Percentiles rank a stretch among this genome's conserved stretches.
phyloP scores from a whole-genome alignment of 2,888 invertebrate genomes.

The Allolobophora icterica region DNA sequence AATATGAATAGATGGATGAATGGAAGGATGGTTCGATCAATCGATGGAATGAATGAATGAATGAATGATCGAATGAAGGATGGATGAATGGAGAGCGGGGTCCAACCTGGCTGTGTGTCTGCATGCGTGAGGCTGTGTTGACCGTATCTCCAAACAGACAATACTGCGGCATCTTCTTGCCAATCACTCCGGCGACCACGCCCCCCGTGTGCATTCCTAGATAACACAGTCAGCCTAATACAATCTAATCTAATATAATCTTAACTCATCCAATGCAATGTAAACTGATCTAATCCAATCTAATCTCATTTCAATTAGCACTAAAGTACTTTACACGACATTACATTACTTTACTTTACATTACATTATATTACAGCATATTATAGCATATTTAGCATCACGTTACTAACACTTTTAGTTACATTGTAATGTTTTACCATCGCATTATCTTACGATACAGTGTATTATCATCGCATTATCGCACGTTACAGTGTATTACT shows the following conservation, averaged over 20 bases:
- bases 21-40: neutral
- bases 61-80: neutral
- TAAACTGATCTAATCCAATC: neutral
- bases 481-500: no score
- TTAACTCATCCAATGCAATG: neutral
- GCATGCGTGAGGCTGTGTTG: slow-evolving; percentile 90
- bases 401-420: no score
- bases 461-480: no score
- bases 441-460: no score
- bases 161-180: slow-evolving; percentile 82
- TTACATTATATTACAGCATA: no score
- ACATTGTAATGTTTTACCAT: no score
- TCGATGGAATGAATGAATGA: neutral
- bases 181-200: slow-evolving; percentile 88
- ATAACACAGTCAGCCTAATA: neutral
- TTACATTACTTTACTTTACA: no score
- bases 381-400: no score
- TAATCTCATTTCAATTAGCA: neutral
- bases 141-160: slow-evolving; percentile 86
- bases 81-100: neutral
- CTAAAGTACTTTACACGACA: no score
- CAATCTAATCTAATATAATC: neutral
- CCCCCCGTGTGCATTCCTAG: slow-evolving; percentile 80
- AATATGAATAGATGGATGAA: neutral
- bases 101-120: slow-evolving; percentile 73